A percentile compares a stretch with the other conserved stretches of the same genome.
Conservation (phyloP, 2,797 vertebrate species). For the Phrynocephalus guinanensis region DNA sequence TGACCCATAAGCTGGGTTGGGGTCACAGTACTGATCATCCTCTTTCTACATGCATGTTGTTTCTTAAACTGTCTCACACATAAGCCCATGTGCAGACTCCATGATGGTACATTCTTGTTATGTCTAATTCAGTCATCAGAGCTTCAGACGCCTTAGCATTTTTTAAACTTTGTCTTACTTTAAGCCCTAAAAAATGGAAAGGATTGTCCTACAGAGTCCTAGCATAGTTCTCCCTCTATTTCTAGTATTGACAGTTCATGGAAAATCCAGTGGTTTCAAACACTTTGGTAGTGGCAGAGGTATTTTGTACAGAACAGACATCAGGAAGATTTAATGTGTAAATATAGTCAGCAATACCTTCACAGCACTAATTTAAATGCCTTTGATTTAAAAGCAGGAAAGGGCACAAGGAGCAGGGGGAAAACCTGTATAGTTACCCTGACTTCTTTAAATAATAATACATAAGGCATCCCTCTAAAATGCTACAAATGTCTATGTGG, state of each 20-base stretch:
- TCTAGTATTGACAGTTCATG: slow-evolving; percentile 19
- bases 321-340: slow-evolving; percentile 38
- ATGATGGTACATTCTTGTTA: background rate
- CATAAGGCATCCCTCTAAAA: background rate
- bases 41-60: background rate
- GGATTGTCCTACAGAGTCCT: slow-evolving; percentile 23
- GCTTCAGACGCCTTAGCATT: background rate
- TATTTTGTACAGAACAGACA: slow-evolving; percentile 51
- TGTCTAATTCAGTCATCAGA: background rate
- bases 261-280: slow-evolving; percentile 40
- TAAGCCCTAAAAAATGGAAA: slow-evolving; percentile 10
- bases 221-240: slow-evolving; percentile 29
- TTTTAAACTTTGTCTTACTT: background rate
- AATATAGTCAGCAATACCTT: slow-evolving; percentile 6
- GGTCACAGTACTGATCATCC: background rate
- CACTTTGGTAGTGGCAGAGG: slow-evolving; percentile 20
- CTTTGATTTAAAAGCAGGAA: slow-evolving; percentile 49
- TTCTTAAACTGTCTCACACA: background rate
- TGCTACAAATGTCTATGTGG: background rate
- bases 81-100: too few species aligned
- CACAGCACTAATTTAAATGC: slow-evolving; percentile 8
- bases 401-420: background rate
- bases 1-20: background rate
- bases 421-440: background rate
- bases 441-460: slow-evolving; percentile 52